Base-by-base conservation (phyloP, 2,113 vertebrate species). In the Sapayoa aenigma region DNA sequence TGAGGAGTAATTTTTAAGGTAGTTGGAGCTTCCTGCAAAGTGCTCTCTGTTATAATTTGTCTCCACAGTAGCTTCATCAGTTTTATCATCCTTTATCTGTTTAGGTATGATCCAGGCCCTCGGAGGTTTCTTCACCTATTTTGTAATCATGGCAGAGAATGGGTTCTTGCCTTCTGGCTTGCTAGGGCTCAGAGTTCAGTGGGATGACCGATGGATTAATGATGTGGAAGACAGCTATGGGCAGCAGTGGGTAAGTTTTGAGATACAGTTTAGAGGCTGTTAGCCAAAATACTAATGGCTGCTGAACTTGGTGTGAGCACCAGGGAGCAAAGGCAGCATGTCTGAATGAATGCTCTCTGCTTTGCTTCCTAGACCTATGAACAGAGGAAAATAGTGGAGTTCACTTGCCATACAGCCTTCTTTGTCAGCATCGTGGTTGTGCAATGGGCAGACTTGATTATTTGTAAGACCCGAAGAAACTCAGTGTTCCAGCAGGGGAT, bases 401-500 rank as follows among this genome's bases (percentile, higher is more conserved):
- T 98, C 96, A 99, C 98, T 35, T 99, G 98, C 94, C 98, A 99
- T 77, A 99, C 98, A 1, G 97, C 98, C 37, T 99, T 99, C 98
- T 99, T 99, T 19, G 96, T 98, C 96, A 99, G 98, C 71, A 99
- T 99, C 5, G 98, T 99, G 96, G 96, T 99, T 9, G 98, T 99
- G 84, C 98, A 99, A 78, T 99, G 98, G 98, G 98, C 98, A 5
- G 98, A 99, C 81, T 76, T 99, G 97, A 97, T 99, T 89, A 98
- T 99, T 93, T 99, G 98, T 68, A 99, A 99, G 97, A 99, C 98
- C 93, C 88, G 98, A 91, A 98, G 98, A 96, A 99, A 99, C 90
- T 99, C 98, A 0, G 98, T 99, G 90, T 99, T 99, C 98, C 98
- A 99, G 87, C 98, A 99, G 91, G 98, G 98, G 7, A 99, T 99